These are phyloP conservation scores for Verasper variegatus DNA, from an alignment of 2,113 vertebrate species.

Conservation along the genomic window DNA sequence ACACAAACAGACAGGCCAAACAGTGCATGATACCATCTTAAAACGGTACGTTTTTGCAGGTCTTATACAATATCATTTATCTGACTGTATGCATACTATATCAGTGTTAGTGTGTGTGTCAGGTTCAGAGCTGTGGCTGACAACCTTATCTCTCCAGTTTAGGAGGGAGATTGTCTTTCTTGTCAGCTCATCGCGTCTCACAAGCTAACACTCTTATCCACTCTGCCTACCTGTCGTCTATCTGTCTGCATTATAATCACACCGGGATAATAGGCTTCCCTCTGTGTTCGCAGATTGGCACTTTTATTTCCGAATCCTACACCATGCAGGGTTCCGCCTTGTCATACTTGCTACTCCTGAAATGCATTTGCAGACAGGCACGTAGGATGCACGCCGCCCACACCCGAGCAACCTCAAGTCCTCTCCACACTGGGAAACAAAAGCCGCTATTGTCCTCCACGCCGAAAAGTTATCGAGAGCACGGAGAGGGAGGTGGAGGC, in stretches of 20 bases:
- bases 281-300: slow-evolving; percentile 64
- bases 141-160: slow-evolving; percentile 76
- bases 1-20: slow-evolving; percentile 55
- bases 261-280: slow-evolving; percentile 73
- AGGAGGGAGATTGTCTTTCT: slow-evolving; percentile 76
- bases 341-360: slow-evolving; percentile 60
- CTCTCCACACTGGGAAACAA: slow-evolving; percentile 72
- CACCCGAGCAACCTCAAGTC: slow-evolving; percentile 54
- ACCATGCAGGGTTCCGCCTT: slow-evolving; percentile 32
- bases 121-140: slow-evolving; percentile 61
- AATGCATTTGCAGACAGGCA: slow-evolving; percentile 54
- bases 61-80: slow-evolving; percentile 40
- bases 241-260: slow-evolving; percentile 80
- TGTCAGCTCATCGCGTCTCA: slow-evolving; percentile 75
- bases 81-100: slow-evolving; percentile 36
- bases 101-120: slow-evolving; percentile 43
- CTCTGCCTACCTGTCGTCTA: slow-evolving; percentile 78
- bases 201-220: slow-evolving; percentile 74
- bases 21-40: slow-evolving; percentile 53
- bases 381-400: slow-evolving; percentile 48
- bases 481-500: slow-evolving; percentile 44
- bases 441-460: slow-evolving; percentile 77
- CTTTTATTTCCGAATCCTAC: slow-evolving; percentile 71
- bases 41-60: slow-evolving; percentile 37
- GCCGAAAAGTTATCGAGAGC: slow-evolving; percentile 76